These are phyloP conservation scores for Tinea semifulvella DNA, from an alignment of 2,888 invertebrate genomes.

Conservation along the genomic window DNA sequence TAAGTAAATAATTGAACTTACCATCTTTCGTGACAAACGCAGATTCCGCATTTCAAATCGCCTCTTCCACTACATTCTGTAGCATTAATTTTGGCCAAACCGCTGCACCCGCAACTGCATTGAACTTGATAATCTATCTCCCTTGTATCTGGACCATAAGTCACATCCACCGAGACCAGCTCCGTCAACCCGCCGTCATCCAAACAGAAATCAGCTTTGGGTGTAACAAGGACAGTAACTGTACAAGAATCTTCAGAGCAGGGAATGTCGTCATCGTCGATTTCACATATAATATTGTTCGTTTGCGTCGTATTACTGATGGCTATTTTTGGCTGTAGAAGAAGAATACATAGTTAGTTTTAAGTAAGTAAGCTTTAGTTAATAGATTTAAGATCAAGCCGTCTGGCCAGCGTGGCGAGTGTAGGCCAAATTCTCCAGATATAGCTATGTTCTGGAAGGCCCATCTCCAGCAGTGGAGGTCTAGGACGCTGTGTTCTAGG, in stretches of 20 bases:
- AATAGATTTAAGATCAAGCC: too few relatives aligned
- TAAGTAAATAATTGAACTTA: constrained; percentile 28
- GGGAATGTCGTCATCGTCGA: background rate
- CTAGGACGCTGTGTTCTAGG: too few relatives aligned
- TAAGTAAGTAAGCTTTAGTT: too few relatives aligned
- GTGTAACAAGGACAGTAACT: constrained; percentile 23
- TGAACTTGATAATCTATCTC: constrained; percentile 37
- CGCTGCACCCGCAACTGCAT: constrained; percentile 42
- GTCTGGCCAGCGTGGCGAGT: too few relatives aligned
- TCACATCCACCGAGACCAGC: constrained; percentile 25
- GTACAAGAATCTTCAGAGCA: constrained; percentile 6
- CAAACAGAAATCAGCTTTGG: constrained; percentile 32
- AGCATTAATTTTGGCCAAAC: constrained; percentile 38
- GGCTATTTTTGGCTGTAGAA: background rate
- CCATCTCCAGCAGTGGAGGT: too few relatives aligned
- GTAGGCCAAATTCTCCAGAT: too few relatives aligned
- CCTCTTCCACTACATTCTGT: constrained; percentile 51
- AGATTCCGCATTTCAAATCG: constrained; percentile 69
- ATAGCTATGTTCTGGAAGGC: too few relatives aligned
- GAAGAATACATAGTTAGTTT: background rate
- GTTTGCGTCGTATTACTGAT: constrained; percentile 14
- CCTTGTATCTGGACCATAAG: constrained; percentile 28
- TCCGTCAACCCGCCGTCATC: constrained; percentile 26
- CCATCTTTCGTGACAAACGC: constrained; percentile 60
- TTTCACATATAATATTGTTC: background rate